Evolutionary conservation across 2,797 vertebrate genomes (phyloP).

Genomic region (Basileuterus tristriatus): DNA sequence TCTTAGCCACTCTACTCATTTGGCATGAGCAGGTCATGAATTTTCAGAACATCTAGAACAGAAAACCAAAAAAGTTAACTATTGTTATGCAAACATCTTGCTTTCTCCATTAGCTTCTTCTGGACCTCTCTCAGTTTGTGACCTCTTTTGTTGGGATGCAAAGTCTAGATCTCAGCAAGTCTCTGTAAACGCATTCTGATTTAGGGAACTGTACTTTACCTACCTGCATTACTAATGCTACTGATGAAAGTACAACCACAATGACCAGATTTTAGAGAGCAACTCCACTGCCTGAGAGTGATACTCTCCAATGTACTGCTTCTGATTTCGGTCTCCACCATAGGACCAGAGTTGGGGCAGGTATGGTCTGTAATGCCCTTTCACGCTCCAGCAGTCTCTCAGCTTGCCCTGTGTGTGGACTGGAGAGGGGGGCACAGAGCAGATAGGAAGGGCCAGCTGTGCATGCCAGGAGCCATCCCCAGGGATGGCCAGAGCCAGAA

Average conservation of each 20-base stretch:
- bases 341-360: not conserved
- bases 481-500: rapidly evolving
- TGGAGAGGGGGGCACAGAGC: rapidly evolving
- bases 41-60: not conserved
- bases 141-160: not conserved
- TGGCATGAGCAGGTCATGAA: rapidly evolving
- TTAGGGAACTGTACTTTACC: not conserved
- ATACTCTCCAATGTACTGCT: rapidly evolving
- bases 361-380: not conserved
- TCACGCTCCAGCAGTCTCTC: too few relatives aligned
- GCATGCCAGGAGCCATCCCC: rapidly evolving
- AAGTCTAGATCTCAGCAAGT: not conserved
- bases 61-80: not conserved
- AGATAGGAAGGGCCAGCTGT: rapidly evolving
- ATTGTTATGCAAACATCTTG: not conserved
- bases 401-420: not conserved
- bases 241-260: not conserved
- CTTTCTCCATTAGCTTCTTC: not conserved
- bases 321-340: not conserved
- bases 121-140: not conserved
- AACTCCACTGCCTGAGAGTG: not conserved
- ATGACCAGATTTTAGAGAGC: not conserved
- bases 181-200: not conserved
- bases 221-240: not conserved
- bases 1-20: not conserved